Percentiles rank a stretch among this genome's conserved stretches.
These are phyloP conservation scores for Novumbra hubbsi DNA, from an alignment of 2,797 vertebrate species.

Conservation along the genomic window DNA sequence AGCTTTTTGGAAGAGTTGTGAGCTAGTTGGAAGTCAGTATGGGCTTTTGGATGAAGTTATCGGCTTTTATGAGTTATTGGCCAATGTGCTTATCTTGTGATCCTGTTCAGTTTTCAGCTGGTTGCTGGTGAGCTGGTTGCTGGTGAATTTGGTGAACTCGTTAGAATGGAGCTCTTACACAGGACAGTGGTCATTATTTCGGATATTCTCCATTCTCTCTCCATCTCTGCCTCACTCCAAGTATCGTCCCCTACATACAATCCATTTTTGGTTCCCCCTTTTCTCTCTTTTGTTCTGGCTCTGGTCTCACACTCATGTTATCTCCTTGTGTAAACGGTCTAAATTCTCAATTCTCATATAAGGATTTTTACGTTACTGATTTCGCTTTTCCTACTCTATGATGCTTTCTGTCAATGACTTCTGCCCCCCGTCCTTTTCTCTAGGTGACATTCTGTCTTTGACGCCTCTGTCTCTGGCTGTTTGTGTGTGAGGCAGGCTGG, in stretches of 20 bases:
- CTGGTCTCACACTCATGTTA: conserved; percentile 7
- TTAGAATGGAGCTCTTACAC: conserved; percentile 27
- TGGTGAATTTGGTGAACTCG: conserved; percentile 41
- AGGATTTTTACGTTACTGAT: not conserved
- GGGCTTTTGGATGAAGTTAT: conserved; percentile 7
- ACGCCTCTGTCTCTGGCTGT: not conserved
- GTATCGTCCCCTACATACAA: not conserved
- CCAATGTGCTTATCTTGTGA: conserved; percentile 19
- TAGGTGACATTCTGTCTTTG: not conserved
- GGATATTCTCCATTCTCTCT: conserved; percentile 14
- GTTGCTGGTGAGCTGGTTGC: conserved; percentile 35
- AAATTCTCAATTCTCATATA: not conserved
- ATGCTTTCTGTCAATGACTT: not conserved
- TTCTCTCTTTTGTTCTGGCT: not conserved
- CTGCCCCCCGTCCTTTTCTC: not conserved
- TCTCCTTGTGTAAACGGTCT: not conserved
- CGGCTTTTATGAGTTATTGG: not conserved
- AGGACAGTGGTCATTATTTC: conserved; percentile 31
- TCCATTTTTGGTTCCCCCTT: not conserved
- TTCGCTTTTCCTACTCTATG: not conserved
- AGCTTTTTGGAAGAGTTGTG: not conserved
- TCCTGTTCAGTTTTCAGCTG: conserved; percentile 45
- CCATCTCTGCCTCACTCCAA: not conserved
- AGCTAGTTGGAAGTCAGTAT: not conserved
- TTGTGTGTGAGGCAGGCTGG: conserved; percentile 53